Percentiles rank a stretch among this genome's conserved stretches.
These are phyloP conservation scores for Zelleria hepariella DNA, from an alignment of 2,888 invertebrate genomes.

Conservation along the genomic window DNA sequence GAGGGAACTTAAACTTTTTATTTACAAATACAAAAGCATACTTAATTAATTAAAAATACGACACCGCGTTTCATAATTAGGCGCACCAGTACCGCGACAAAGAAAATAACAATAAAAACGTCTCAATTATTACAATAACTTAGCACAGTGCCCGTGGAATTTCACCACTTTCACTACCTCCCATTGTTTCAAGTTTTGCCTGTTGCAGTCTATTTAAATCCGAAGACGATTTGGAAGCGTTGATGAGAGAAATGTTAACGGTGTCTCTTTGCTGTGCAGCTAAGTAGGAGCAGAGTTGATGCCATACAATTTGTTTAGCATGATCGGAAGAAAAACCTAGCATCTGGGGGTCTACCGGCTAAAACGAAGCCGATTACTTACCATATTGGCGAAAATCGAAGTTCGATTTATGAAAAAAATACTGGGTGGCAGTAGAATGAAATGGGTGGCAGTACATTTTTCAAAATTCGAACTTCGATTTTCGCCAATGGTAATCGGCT, in stretches of 20 bases:
- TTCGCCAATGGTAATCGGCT: no score
- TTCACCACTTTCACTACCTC: slow-evolving; percentile 17
- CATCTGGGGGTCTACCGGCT: no score
- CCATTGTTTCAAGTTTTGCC: slow-evolving; percentile 16
- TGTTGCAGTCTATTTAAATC: not conserved
- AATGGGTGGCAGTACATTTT: no score
- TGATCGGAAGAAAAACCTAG: no score
- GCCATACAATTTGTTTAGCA: no score
- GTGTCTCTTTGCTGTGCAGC: not conserved
- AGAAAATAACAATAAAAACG: not conserved
- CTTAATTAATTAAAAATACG: not conserved
- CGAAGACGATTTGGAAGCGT: not conserved
- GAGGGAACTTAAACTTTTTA: not conserved
- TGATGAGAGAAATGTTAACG: not conserved
- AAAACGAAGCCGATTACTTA: no score
- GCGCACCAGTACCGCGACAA: not conserved
- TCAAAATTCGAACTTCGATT: no score
- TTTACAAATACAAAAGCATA: not conserved
- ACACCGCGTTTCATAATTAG: not conserved
- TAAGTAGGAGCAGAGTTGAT: not conserved
- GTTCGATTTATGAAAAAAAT: no score
- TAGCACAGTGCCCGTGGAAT: slow-evolving; percentile 8
- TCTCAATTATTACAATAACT: not conserved
- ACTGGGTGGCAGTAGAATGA: no score
- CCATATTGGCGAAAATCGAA: no score